These are phyloP conservation scores for Haliclystus octoradiatus DNA, from an alignment of 30 jellyfish, hydroid and myxozoan species.

Conservation along the genomic window DNA sequence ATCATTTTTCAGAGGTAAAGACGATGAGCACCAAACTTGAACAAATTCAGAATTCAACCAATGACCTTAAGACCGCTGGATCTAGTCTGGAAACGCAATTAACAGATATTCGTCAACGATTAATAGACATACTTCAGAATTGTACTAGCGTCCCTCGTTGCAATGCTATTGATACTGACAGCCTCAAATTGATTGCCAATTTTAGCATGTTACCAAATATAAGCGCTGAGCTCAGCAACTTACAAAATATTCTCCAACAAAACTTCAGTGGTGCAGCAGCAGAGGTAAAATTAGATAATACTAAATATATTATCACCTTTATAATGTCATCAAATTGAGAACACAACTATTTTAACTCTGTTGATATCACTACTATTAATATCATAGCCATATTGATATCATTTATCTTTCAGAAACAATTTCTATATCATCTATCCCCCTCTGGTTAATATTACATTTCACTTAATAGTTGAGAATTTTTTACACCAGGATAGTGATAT, in stretches of 20 bases:
- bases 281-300: conserved; percentile 16
- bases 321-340: too few relatives aligned
- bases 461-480: too few relatives aligned
- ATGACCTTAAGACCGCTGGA: conserved; percentile 15
- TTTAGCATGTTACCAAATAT: conserved; percentile 57
- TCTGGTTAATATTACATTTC: too few relatives aligned
- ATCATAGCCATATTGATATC: too few relatives aligned
- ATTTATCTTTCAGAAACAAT: too few relatives aligned
- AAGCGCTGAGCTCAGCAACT: conserved; percentile 25
- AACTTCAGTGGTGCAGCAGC: conserved; percentile 42
- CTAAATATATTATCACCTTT: neutral
- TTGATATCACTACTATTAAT: too few relatives aligned
- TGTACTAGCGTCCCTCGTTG: too few relatives aligned
- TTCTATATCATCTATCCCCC: too few relatives aligned
- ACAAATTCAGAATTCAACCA: conserved; percentile 17
- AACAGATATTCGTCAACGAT: neutral
- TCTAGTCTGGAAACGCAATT: conserved; percentile 15
- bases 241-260: conserved; percentile 21
- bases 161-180: conserved; percentile 10
- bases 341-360: too few relatives aligned
- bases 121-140: too few relatives aligned
- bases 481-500: too few relatives aligned
- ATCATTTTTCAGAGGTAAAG: conserved; percentile 29
- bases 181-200: conserved; percentile 35
- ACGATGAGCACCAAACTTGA: conserved; percentile 28